Evolutionary conservation across 2,888 invertebrate species (phyloP).

Genomic region (Resseliella maxima): DNA sequence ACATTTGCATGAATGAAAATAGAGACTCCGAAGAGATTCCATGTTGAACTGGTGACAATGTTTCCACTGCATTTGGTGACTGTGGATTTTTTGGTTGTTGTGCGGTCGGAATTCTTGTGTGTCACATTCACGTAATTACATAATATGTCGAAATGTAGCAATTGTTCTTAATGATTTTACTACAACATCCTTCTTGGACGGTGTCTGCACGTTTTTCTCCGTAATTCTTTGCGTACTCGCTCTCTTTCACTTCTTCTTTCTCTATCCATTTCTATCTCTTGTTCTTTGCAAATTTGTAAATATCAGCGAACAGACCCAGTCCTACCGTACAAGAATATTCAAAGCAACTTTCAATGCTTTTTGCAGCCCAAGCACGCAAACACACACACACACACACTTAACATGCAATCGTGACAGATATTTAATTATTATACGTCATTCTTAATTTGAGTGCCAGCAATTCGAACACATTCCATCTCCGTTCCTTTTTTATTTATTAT

Average conservation of each 20-base stretch:
- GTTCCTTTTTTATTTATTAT: background rate
- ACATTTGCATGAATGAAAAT: too few species aligned
- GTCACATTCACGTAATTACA: constrained; percentile 1
- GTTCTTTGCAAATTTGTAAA: background rate
- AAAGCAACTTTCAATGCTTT: background rate
- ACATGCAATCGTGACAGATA: constrained; percentile 19
- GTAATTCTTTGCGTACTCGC: too few species aligned
- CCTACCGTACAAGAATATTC: background rate
- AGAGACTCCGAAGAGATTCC: background rate
- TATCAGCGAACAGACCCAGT: background rate
- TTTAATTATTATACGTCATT: constrained; percentile 34
- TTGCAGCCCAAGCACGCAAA: background rate
- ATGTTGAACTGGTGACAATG: background rate
- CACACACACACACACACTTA: background rate
- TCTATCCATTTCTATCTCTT: background rate
- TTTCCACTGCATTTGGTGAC: background rate
- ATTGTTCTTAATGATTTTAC: constrained; percentile 12
- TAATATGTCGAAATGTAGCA: constrained; percentile 17
- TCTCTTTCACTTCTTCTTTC: background rate
- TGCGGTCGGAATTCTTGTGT: constrained; percentile 5
- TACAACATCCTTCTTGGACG: background rate
- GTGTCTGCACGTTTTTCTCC: too few species aligned
- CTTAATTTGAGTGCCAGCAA: constrained; percentile 9
- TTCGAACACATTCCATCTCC: background rate
- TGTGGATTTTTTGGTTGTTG: background rate